Percentiles rank a stretch among this genome's conserved stretches.
These are phyloP conservation scores for Adelphocoris suturalis DNA, from an alignment of 2,888 invertebrate genomes.

Conservation along the genomic window DNA sequence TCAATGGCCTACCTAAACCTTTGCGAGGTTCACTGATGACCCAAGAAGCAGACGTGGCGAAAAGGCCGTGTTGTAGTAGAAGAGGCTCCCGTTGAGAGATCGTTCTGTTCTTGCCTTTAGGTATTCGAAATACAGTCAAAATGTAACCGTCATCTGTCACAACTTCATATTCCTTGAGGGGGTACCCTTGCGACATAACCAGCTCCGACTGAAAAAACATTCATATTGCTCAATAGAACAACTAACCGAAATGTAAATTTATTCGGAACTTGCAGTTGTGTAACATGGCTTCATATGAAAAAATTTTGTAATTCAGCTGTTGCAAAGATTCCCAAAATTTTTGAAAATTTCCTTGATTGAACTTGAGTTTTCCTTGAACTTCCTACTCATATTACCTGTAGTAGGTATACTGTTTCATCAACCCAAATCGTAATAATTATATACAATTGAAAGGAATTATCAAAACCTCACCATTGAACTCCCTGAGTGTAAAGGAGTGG, in stretches of 20 bases:
- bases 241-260: too few species aligned
- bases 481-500: neutral
- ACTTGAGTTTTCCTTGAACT: too few species aligned
- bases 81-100: slow-evolving; percentile 77
- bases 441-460: too few species aligned
- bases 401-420: too few species aligned
- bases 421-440: too few species aligned
- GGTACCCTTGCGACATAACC: slow-evolving; percentile 79
- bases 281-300: too few species aligned
- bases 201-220: slow-evolving; percentile 33
- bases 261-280: too few species aligned
- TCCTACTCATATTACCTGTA: too few species aligned
- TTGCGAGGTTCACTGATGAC: slow-evolving; percentile 84
- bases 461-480: neutral
- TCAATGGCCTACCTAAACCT: slow-evolving; percentile 81
- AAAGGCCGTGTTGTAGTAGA: slow-evolving; percentile 82
- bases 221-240: too few species aligned
- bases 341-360: too few species aligned
- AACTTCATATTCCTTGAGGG: slow-evolving; percentile 80
- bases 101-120: slow-evolving; percentile 76
- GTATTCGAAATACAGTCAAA: slow-evolving; percentile 82
- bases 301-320: too few species aligned
- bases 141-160: slow-evolving; percentile 83
- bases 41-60: slow-evolving; percentile 85
- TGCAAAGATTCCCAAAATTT: too few species aligned